These are phyloP conservation scores for Plemyria rubiginata DNA, from an alignment of 2,888 invertebrate genomes.

Conservation along the genomic window DNA sequence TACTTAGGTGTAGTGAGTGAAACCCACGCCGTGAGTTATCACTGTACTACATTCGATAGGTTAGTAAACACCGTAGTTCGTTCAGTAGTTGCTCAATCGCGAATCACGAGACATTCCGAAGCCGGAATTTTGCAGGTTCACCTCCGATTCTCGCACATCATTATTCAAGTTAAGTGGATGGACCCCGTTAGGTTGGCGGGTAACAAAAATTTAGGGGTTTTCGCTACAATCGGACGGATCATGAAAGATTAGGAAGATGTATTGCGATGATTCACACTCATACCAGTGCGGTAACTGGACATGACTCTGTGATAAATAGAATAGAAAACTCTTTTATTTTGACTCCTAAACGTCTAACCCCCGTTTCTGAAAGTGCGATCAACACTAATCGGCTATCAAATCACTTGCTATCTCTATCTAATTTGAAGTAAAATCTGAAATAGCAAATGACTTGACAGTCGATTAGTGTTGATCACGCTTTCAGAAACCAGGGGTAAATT, in stretches of 20 bases:
- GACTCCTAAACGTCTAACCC: no score
- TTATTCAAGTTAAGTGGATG: slow-evolving; percentile 82
- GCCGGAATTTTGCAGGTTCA: slow-evolving; percentile 65
- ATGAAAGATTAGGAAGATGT: slow-evolving; percentile 49
- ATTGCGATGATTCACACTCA: slow-evolving; percentile 27
- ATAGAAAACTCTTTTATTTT: no score
- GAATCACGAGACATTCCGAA: slow-evolving; percentile 40
- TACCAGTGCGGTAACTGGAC: slow-evolving; percentile 10
- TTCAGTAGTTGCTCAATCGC: slow-evolving; percentile 47
- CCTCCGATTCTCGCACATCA: slow-evolving; percentile 68
- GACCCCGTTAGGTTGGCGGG: slow-evolving; percentile 71
- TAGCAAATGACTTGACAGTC: no score
- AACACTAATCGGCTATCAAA: no score
- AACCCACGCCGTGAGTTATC: no score
- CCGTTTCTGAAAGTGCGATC: no score
- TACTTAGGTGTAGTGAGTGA: no score
- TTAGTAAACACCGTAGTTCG: background rate
- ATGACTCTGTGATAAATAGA: background rate
- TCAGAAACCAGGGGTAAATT: no score
- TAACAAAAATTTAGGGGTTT: slow-evolving; percentile 68
- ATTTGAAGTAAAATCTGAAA: no score
- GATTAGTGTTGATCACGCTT: no score
- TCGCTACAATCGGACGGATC: slow-evolving; percentile 52
- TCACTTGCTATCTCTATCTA: no score
- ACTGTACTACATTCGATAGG: no score